These are phyloP conservation scores for Alosa sapidissima DNA, from an alignment of 2,797 vertebrate genomes.

Conservation along the genomic window DNA sequence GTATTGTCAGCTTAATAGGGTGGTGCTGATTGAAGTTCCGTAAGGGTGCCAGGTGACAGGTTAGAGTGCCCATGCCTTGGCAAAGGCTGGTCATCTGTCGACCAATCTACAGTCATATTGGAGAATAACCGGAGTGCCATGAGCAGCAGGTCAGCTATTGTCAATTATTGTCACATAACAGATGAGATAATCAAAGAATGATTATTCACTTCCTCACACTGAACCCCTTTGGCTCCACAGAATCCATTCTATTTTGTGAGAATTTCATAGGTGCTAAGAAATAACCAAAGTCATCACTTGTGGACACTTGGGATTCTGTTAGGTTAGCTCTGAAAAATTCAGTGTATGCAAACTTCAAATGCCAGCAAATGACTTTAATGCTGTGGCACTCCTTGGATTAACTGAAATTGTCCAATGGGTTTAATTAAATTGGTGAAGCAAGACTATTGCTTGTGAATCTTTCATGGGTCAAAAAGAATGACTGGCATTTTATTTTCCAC, in stretches of 20 bases:
- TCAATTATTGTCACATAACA: too few species aligned
- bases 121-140: too few species aligned
- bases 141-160: too few species aligned
- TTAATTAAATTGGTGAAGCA: not conserved
- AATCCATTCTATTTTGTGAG: not conserved
- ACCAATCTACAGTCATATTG: too few species aligned
- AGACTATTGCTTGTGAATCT: not conserved
- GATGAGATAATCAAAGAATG: too few species aligned
- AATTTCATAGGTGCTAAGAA: not conserved
- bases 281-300: not conserved
- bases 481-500: not conserved
- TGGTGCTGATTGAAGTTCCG: not conserved
- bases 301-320: not conserved
- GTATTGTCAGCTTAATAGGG: not conserved
- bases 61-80: not conserved
- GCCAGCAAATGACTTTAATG: not conserved
- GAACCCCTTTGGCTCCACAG: too few species aligned
- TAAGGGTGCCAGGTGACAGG: not conserved
- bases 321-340: not conserved
- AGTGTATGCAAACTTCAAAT: not conserved
- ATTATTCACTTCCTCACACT: too few species aligned
- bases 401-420: too few species aligned
- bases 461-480: not conserved
- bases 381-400: too few species aligned
- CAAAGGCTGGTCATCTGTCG: not conserved